Conservation (phyloP, 2,888 invertebrate genomes). For the Tenodera sinensis region DNA sequence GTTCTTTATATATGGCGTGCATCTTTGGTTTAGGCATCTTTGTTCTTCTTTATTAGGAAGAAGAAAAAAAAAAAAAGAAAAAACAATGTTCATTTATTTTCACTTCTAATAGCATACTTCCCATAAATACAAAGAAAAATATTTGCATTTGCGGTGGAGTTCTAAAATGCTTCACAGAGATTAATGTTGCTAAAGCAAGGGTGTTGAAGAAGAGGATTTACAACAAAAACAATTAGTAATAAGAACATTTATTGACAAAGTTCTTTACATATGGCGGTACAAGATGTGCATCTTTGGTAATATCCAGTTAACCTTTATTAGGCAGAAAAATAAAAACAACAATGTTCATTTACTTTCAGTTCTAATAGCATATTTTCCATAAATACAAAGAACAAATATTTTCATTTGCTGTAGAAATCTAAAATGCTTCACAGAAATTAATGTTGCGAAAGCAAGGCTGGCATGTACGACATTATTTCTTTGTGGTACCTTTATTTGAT, state of each 20-base stretch:
- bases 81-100: neutral
- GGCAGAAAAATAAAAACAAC: neutral
- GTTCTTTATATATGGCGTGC: neutral
- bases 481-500: too few species aligned
- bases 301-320: neutral
- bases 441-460: too few species aligned
- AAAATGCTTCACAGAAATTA: too few species aligned
- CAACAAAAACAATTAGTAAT: too few species aligned
- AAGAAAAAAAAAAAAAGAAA: neutral
- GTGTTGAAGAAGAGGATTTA: too few species aligned
- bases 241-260: too few species aligned
- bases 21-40: neutral
- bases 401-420: too few species aligned
- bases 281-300: neutral
- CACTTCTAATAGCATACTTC: neutral
- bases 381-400: neutral
- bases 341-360: neutral
- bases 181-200: too few species aligned
- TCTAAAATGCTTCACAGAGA: too few species aligned
- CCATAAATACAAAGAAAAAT: neutral
- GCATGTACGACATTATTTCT: too few species aligned
- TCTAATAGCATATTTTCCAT: neutral
- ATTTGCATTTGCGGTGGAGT: too few species aligned
- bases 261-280: neutral
- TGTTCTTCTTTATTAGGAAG: neutral